Conservation (phyloP, 1,140 invertebrate species). For the Scaptodrosophila lebanonensis region DNA sequence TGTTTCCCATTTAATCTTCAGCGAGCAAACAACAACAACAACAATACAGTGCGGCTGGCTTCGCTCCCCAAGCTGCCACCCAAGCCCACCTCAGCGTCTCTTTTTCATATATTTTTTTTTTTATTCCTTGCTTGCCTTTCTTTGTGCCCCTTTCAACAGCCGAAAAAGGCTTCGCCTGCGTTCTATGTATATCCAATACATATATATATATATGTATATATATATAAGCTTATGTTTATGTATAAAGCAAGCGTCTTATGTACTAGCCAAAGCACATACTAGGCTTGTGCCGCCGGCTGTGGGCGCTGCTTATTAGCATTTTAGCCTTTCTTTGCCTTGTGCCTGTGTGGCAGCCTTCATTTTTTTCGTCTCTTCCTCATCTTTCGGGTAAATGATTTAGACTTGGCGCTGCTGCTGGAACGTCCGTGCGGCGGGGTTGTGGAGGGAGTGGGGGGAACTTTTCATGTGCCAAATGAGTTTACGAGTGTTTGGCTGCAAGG, state of each 20-base stretch:
- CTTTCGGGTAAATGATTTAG: constrained; percentile 70
- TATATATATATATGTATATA: no score
- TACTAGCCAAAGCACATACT: constrained; percentile 46
- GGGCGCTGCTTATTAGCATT: constrained; percentile 68
- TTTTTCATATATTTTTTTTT: no score
- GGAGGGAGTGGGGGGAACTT: constrained; percentile 22
- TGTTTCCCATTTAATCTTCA: constrained; percentile 73
- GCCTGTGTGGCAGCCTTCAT: not conserved
- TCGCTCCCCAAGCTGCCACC: constrained; percentile 16
- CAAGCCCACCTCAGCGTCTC: constrained; percentile 23
- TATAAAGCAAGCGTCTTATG: constrained; percentile 66
- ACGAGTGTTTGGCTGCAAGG: constrained; percentile 66
- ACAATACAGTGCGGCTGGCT: constrained; percentile 9
- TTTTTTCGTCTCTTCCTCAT: constrained; percentile 19
- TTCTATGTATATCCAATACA: constrained; percentile 55
- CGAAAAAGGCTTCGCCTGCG: constrained; percentile 67
- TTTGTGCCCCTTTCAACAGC: constrained; percentile 70
- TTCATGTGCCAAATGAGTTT: constrained; percentile 66
- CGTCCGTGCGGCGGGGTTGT: no score
- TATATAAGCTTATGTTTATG: no score
- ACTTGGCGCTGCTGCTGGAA: no score
- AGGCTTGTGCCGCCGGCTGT: constrained; percentile 6
- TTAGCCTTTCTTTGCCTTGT: constrained; percentile 60
- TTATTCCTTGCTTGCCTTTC: constrained; percentile 50
- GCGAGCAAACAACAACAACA: constrained; percentile 66